Percentiles rank a stretch among this genome's conserved stretches.
These are phyloP conservation scores for Liposcelis brunnea DNA, from an alignment of 2,888 invertebrate genomes.

Conservation along the genomic window DNA sequence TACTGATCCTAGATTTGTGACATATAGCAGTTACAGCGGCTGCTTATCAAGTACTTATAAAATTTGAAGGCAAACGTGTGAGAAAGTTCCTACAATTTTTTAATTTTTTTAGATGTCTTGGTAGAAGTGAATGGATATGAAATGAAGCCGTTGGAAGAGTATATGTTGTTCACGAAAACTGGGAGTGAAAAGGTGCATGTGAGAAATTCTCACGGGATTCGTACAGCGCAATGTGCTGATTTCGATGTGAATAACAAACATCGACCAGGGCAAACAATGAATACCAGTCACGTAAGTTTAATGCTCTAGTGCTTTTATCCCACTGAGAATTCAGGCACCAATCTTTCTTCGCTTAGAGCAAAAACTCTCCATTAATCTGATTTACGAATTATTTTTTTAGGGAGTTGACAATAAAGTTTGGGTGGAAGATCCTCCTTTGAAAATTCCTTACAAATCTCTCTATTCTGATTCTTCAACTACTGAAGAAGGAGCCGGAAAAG, in stretches of 20 bases:
- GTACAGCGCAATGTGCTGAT: slow-evolving; percentile 71
- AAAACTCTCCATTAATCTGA: neutral
- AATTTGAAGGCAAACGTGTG: too few species aligned
- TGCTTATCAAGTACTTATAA: slow-evolving; percentile 66
- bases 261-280: slow-evolving; percentile 36
- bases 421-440: slow-evolving; percentile 69
- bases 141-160: slow-evolving; percentile 80
- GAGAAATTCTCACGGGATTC: slow-evolving; percentile 70
- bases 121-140: slow-evolving; percentile 63
- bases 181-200: slow-evolving; percentile 71
- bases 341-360: slow-evolving; percentile 4
- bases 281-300: slow-evolving; percentile 37
- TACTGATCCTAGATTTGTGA: slow-evolving; percentile 60
- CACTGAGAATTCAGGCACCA: neutral
- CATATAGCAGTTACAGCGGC: slow-evolving; percentile 74
- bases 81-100: too few species aligned
- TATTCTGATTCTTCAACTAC: slow-evolving; percentile 56
- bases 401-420: slow-evolving; percentile 55
- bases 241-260: slow-evolving; percentile 46
- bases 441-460: slow-evolving; percentile 54
- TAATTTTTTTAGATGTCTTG: slow-evolving; percentile 49
- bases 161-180: slow-evolving; percentile 76
- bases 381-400: slow-evolving; percentile 25
- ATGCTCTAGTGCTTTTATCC: too few species aligned
- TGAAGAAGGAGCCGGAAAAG: slow-evolving; percentile 52